phyloP scores from a whole-genome alignment of 2,113 vertebrate genomes.

The Cygnus buccinator region DNA sequence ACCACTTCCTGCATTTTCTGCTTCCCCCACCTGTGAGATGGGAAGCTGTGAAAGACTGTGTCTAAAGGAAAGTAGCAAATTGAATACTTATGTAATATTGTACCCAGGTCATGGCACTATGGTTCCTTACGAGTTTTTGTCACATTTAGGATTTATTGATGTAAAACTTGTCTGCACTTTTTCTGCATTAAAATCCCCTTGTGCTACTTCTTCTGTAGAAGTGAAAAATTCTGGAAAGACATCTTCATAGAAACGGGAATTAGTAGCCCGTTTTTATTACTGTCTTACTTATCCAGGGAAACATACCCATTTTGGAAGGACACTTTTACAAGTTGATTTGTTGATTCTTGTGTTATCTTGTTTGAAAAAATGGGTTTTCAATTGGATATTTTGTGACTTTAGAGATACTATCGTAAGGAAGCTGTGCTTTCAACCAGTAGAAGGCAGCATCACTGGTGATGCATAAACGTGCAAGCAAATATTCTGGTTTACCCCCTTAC shows the following conservation, averaged over 20 bases:
- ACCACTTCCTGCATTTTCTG: background rate
- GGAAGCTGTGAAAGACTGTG: background rate
- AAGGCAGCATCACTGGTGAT: background rate
- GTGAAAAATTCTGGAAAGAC: background rate
- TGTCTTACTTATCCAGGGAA: background rate
- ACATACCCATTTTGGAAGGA: background rate
- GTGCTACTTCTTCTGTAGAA: background rate
- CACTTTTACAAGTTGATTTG: background rate
- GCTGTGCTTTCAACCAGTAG: background rate
- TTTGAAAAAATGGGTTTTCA: background rate
- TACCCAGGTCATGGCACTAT: background rate
- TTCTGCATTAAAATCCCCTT: background rate
- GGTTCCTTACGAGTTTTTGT: background rate
- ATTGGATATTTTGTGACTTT: background rate
- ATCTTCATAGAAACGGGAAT: background rate
- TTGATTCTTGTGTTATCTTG: background rate
- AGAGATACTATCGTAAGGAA: background rate
- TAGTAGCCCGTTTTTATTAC: background rate
- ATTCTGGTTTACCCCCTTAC: background rate
- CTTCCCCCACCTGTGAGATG: background rate
- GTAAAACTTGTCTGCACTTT: background rate
- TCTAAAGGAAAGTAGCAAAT: background rate
- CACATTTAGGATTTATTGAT: background rate
- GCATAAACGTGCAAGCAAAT: background rate
- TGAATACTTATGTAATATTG: background rate